Base-by-base conservation (phyloP, 2,888 invertebrate genomes). In the Eupithecia centaureata region DNA sequence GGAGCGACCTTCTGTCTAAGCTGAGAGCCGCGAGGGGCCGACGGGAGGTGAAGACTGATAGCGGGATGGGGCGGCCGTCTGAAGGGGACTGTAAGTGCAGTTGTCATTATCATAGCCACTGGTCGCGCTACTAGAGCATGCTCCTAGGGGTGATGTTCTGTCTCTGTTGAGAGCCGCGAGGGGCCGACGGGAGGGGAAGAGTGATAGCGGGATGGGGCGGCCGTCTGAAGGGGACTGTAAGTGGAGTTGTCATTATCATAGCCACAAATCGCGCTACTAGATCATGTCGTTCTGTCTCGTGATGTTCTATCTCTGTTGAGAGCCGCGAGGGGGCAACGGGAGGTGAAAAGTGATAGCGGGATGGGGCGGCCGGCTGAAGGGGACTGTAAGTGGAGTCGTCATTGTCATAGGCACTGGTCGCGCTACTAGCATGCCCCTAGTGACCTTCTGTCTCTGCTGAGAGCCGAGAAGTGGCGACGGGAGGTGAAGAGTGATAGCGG, bases 221-320 rank as follows among this genome's bases (percentile, higher is more conserved):
- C 94, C 94, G 25, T 94, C 95, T 0, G 92, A 94, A 63, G 94
- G 94, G 0, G 95, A 95, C 76, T n/a, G n/a, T n/a, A n/a, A n/a
- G n/a, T n/a, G n/a, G n/a, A n/a, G n/a, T n/a, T n/a, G n/a, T n/a
- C n/a, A n/a, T n/a, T n/a, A n/a, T n/a, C n/a, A n/a, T n/a, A n/a
- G 28, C 97, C 97, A 0, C 94, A 95, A 59, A 94, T 96, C 70
- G 95, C 97, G 73, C 90, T 97, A 10, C 94, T 97, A 87, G 97
- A 97, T 82, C 97, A 95, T 80, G 95, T n/a, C n/a, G n/a, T n/a
- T n/a, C n/a, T n/a, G n/a, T n/a, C 97, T 13, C 95, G 97, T 0
- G 96, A 97, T 81, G 89, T 98, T 65, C 94, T 96, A 59, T 90
- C 93, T 0, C 94, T 96, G 72, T 88, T 96, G 27, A 80, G 94